Evolutionary conservation across 2,888 invertebrate genomes (phyloP).

Genomic region (Machimus atricapillus): DNA sequence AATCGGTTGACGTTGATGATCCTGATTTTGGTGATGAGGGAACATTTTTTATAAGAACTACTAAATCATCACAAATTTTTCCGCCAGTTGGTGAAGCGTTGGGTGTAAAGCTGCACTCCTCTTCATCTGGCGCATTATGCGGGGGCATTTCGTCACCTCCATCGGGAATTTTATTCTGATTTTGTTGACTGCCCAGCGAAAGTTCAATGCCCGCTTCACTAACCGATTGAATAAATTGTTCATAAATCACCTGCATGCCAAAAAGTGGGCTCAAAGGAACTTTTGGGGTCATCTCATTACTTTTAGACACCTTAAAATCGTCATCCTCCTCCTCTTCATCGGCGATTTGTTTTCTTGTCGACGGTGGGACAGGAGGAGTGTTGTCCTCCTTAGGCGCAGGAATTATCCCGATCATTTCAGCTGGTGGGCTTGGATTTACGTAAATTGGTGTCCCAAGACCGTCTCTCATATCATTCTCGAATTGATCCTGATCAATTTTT

Average conservation of each 20-base stretch:
- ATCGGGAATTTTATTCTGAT: background rate
- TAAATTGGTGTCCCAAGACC: conserved; percentile 52
- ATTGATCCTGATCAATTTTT: background rate
- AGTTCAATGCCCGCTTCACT: conserved; percentile 53
- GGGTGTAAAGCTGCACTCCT: background rate
- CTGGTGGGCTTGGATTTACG: conserved; percentile 54
- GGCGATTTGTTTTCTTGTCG: background rate
- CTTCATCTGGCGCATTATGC: background rate
- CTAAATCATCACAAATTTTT: background rate
- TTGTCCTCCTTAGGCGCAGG: background rate
- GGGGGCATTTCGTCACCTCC: no score
- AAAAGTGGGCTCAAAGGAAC: conserved; percentile 46
- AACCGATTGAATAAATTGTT: conserved; percentile 60
- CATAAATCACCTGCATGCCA: conserved; percentile 58
- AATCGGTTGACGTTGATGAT: conserved; percentile 1
- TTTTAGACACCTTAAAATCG: background rate
- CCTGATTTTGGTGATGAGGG: conserved; percentile 43
- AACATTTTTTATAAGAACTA: background rate
- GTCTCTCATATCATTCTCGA: conserved; percentile 19
- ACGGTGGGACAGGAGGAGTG: background rate
- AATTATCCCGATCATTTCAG: background rate
- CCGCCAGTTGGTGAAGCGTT: background rate
- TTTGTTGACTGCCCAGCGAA: background rate
- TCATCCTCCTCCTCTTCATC: background rate
- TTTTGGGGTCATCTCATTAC: background rate